Base-by-base conservation (phyloP, 2,113 vertebrate species). In the Gallinago undulata region DNA sequence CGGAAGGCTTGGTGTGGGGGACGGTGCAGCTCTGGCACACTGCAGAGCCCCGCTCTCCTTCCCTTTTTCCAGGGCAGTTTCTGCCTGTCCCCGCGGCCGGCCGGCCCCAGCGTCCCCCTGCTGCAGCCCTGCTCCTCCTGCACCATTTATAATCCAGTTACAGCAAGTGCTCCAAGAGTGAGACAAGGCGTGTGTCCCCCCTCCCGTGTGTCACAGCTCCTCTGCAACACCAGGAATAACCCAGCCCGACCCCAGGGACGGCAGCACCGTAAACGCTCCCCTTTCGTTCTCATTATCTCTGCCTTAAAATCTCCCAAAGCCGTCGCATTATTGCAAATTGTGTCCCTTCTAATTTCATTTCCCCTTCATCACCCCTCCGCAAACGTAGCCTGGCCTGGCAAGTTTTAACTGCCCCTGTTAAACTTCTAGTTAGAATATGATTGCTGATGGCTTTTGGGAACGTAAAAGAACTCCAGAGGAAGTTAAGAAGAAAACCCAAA, bases 141-240 rank as follows among this genome's bases (percentile, higher is more conserved):
- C 2, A 27, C 24, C 17, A 3, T 47, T 45, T 63, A 2, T 3
- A 45, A 6, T 1, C 2, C 4, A 0, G 35, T 47, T 3, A 4
- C 68, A 87, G 72, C 3, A 8, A 8, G 57, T 5, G 45, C 63
- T 25, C 22, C 39, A 12, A 0, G 50, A 56, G 55, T 64, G 6
- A 6, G 72, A 19, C 19, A 0, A 19, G 45, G 55, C 2, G 1
- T 2, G 28, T 13, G 22, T 19, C 18, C 43, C 31, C 59, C 0
- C 37, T 2, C 16, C 41, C 13, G 39, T 3, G 30, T 3, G 27
- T 5, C 62, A 2, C 55, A 22, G 13, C 80, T 48, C 48, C 66
- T 21, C 48, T 16, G 21, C 73, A 3, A 1, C 17, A 11, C 68
- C 22, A 7, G 53, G 4, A 17, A 6, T 1, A 62, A 6, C 43